Percentiles rank a stretch among this genome's conserved stretches.
phyloP scores from a whole-genome alignment of 2,797 vertebrate genomes.

The Lutra lutra region DNA sequence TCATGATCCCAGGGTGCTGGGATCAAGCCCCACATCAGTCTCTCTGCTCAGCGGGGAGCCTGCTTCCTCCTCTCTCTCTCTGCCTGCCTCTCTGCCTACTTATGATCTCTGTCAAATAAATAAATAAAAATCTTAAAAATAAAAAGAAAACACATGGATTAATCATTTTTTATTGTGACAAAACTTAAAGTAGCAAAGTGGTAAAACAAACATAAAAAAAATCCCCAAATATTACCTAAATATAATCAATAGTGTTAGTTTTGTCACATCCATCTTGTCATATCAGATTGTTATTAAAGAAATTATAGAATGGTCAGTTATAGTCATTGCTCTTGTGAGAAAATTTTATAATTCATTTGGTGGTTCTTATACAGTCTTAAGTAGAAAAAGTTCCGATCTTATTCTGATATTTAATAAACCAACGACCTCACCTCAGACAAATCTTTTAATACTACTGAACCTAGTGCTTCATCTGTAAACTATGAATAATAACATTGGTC shows the following conservation, averaged over 20 bases:
- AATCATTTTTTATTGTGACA: background rate
- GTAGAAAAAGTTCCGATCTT: conserved; percentile 32
- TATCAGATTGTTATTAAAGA: background rate
- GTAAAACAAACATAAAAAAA: background rate
- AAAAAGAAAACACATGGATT: background rate
- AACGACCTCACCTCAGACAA: conserved; percentile 31
- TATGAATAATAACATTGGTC: conserved; percentile 53
- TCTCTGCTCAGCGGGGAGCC: too few relatives aligned
- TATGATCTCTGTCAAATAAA: too few relatives aligned
- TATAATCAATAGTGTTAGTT: background rate
- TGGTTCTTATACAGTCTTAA: conserved; percentile 28
- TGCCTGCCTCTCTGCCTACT: too few relatives aligned
- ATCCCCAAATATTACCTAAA: background rate
- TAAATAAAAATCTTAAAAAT: too few relatives aligned
- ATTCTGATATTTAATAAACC: conserved; percentile 60
- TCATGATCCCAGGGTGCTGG: too few relatives aligned
- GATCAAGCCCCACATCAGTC: too few relatives aligned
- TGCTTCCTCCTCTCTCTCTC: too few relatives aligned
- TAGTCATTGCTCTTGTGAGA: background rate
- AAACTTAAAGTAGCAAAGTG: background rate
- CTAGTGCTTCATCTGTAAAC: conserved; percentile 48
- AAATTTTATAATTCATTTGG: conserved; percentile 39
- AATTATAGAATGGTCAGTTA: background rate
- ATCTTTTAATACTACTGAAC: conserved; percentile 59
- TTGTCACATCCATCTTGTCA: background rate